Percentiles rank a stretch among this genome's conserved stretches.
phyloP scores from a whole-genome alignment of 2,113 vertebrate genomes.

The Mellivora capensis region DNA sequence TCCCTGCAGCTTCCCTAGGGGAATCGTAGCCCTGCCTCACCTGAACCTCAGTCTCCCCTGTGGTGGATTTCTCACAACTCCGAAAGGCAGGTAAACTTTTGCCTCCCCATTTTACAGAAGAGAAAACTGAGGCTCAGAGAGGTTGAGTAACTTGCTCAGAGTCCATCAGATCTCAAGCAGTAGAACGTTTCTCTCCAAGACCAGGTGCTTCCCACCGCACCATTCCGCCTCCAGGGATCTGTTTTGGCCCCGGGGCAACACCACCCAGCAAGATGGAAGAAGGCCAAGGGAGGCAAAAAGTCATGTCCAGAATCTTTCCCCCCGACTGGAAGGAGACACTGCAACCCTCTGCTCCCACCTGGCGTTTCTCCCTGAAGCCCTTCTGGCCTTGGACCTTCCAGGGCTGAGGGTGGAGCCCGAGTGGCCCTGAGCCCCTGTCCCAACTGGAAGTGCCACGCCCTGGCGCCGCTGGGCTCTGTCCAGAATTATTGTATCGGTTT shows the following conservation, averaged over 20 bases:
- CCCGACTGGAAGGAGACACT: fast-evolving
- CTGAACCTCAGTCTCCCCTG: neutral
- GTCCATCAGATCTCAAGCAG: neutral
- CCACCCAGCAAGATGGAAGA: neutral
- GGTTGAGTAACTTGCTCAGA: neutral
- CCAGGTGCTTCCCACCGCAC: neutral
- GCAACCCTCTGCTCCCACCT: neutral
- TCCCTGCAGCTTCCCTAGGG: neutral
- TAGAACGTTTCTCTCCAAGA: neutral
- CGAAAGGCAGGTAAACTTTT: neutral
- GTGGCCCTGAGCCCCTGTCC: neutral
- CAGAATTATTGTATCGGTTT: neutral
- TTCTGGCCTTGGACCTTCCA: neutral
- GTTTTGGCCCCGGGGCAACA: neutral
- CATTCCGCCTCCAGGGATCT: neutral
- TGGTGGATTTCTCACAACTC: neutral
- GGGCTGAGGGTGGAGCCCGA: neutral
- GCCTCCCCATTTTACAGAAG: neutral
- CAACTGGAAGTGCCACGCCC: neutral
- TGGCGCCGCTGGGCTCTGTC: neutral
- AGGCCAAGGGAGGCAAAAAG: neutral
- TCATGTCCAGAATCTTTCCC: too few species aligned
- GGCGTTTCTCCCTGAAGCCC: neutral
- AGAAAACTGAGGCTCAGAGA: neutral
- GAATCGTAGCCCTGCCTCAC: neutral